Conservation (phyloP, 2,113 vertebrate species). For the Scytalopus superciliaris region DNA sequence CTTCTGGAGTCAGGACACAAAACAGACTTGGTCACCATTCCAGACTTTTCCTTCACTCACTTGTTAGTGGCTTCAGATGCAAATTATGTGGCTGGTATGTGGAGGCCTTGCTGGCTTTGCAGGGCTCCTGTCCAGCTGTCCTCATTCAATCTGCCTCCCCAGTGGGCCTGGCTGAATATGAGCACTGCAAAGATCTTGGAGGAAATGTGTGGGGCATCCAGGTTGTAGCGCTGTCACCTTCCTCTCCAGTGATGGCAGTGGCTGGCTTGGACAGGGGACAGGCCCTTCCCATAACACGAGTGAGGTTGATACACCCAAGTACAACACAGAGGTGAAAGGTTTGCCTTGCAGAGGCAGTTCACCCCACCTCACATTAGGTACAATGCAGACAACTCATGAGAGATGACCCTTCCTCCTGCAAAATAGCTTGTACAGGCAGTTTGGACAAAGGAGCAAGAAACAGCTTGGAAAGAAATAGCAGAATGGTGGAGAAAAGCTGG, state of each 20-base stretch:
- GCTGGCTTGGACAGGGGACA: background rate
- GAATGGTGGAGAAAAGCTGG: slow-evolving; percentile 1
- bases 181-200: background rate
- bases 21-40: background rate
- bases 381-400: background rate
- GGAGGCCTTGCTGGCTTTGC: background rate
- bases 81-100: background rate
- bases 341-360: background rate
- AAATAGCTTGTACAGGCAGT: background rate
- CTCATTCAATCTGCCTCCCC: background rate
- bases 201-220: background rate
- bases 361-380: background rate
- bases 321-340: background rate
- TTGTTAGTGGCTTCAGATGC: background rate
- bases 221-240: background rate
- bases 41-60: slow-evolving; percentile 44
- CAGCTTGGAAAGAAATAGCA: background rate
- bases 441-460: background rate
- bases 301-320: accelerated
- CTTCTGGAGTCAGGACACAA: slow-evolving; percentile 3
- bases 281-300: background rate
- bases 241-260: background rate
- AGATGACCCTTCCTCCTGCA: background rate
- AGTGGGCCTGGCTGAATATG: background rate
- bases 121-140: slow-evolving; percentile 1